These are phyloP conservation scores for Stigmatopora nigra DNA, from an alignment of 2,113 vertebrate species.

Conservation along the genomic window DNA sequence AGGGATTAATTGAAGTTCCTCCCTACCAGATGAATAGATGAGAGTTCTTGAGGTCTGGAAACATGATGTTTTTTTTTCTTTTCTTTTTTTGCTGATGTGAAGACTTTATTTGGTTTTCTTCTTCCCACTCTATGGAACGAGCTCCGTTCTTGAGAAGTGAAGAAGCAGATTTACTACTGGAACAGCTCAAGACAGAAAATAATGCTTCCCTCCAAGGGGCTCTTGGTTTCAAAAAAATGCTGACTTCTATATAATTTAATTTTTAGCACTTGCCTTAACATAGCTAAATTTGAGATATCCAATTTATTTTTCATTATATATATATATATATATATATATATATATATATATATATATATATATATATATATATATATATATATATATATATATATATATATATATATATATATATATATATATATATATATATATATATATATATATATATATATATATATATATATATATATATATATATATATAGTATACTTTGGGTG, in stretches of 20 bases:
- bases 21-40: not conserved
- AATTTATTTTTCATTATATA: constrained; percentile 7
- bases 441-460: not conserved
- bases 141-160: constrained; percentile 35
- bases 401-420: not conserved
- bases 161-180: constrained; percentile 52
- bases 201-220: constrained; percentile 40
- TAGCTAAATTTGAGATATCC: constrained; percentile 25
- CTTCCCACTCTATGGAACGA: constrained; percentile 17
- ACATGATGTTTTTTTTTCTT: constrained; percentile 8
- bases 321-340: not conserved
- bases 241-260: constrained; percentile 43
- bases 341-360: not conserved
- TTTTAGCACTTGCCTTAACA: constrained; percentile 38
- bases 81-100: constrained; percentile 25
- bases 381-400: too few species aligned
- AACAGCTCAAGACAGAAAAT: constrained; percentile 26
- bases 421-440: not conserved
- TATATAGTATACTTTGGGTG: not conserved
- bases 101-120: constrained; percentile 20
- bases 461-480: not conserved
- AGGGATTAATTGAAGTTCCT: not conserved
- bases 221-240: constrained; percentile 48
- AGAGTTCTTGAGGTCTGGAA: constrained; percentile 17
- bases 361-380: not conserved